These are phyloP conservation scores for Gambusia yucatana DNA, from an alignment of 2,797 vertebrate genomes.

Conservation along the genomic window DNA sequence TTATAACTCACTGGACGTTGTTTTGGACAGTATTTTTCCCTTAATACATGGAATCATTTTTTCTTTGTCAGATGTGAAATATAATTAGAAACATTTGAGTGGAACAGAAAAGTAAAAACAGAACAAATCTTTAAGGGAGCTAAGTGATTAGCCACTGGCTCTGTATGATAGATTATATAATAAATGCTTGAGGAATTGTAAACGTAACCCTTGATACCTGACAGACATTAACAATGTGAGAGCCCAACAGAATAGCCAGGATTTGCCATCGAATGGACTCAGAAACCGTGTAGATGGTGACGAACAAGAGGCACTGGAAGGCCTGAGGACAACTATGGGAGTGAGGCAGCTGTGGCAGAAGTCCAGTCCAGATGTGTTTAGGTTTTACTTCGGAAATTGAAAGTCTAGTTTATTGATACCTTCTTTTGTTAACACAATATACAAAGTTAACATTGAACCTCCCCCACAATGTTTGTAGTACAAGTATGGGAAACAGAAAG, in stretches of 20 bases:
- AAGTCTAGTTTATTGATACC: conserved; percentile 18
- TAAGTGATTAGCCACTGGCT: conserved; percentile 14
- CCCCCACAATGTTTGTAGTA: background rate
- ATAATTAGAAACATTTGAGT: background rate
- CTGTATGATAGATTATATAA: conserved; percentile 18
- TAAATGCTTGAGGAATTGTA: conserved; percentile 41
- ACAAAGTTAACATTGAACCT: conserved; percentile 2
- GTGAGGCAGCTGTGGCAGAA: conserved; percentile 43
- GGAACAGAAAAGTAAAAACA: background rate
- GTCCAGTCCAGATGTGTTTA: conserved; percentile 1
- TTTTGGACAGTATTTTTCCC: background rate
- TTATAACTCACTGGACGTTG: background rate
- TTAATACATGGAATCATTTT: background rate
- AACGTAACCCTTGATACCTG: conserved; percentile 41
- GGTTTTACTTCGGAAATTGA: background rate
- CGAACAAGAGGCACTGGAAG: conserved; percentile 65
- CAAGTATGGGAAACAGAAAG: conserved; percentile 10
- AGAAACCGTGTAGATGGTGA: conserved; percentile 29
- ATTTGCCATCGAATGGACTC: conserved; percentile 46
- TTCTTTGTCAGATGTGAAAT: background rate
- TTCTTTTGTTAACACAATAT: conserved; percentile 16
- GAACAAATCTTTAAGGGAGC: background rate
- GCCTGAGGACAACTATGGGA: conserved; percentile 72
- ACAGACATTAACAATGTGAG: conserved; percentile 55
- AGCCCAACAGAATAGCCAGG: conserved; percentile 29